These are phyloP conservation scores for Liasis olivaceus DNA, from an alignment of 2,797 vertebrate species.

Conservation along the genomic window DNA sequence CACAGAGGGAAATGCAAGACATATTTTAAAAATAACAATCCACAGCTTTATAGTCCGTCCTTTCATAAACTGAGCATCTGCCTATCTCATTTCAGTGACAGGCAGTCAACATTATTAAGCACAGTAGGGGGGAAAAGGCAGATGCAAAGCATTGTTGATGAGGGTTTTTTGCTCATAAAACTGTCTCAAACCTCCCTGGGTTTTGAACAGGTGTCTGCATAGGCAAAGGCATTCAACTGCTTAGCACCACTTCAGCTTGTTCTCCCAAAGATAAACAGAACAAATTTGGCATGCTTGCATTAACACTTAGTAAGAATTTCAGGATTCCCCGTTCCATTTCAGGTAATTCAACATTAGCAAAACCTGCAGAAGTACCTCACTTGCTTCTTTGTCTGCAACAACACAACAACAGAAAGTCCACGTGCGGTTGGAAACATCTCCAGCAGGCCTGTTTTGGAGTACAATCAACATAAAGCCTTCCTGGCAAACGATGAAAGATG, in stretches of 20 bases:
- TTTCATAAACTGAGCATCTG: neutral
- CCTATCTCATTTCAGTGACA: neutral
- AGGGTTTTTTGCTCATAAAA: neutral
- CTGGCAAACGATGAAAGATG: neutral
- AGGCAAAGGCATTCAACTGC: constrained; percentile 1
- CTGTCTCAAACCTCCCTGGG: neutral
- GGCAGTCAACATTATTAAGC: neutral
- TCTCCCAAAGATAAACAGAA: neutral
- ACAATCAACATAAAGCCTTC: neutral
- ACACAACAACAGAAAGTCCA: neutral
- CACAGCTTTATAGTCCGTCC: neutral
- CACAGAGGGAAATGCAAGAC: neutral
- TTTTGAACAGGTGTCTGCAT: constrained; percentile 4
- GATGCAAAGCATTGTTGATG: constrained; percentile 5
- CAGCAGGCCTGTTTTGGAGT: neutral
- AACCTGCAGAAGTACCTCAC: neutral
- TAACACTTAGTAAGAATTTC: neutral
- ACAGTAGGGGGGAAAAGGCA: constrained; percentile 8
- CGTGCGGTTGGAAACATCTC: neutral
- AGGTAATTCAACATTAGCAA: neutral
- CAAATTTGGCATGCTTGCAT: neutral
- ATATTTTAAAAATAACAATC: neutral
- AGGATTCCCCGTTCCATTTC: neutral
- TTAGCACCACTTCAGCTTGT: constrained; percentile 23
- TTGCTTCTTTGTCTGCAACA: neutral